Evolutionary conservation across 2,113 vertebrate species (phyloP), one percentile per base, ranked within the genome.

Genomic region (Copsychus sechellarum): DNA sequence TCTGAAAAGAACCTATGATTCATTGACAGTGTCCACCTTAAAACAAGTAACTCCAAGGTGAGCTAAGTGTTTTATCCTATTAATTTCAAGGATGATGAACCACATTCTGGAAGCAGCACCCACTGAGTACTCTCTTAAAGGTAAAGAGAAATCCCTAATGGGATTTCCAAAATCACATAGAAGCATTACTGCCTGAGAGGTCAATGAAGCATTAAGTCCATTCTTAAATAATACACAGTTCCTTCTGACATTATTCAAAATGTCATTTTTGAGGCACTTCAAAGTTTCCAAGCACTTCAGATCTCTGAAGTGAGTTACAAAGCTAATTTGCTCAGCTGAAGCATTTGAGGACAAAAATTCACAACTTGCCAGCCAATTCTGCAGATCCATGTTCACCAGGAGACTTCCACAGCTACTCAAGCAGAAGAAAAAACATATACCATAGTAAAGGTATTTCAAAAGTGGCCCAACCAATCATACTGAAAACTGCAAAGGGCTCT

Each of bases 241-340:
- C 13, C 79, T 88, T 76, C 70, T 72, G 74, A 85, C 66, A 76
- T 94, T 94, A 96, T 92, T 80, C 42, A 93, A 90, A 95, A 93
- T 86, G 85, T 45, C 88, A 82, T 42, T 76, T 94, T 79, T 74
- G 73, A 94, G 70, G 84, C 81, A 82, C 74, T 96, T 93, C 74
- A 85, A 90, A 96, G 84, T 76, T 91, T 45, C 66, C 61, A 80
- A 64, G 66, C 70, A 80, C 78, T 96, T 92, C 73, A 94, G 70
- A 69, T 82, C 65, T 95, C 88, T 61, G 51, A 91, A 96, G 60
- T 76, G 57, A 96, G 54, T 90, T 92, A 90, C 62, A 92, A 95
- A 93, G 54, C 62, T 58, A 80, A 96, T 94, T 79, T 90, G 19
- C 62, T 82, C 74, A 86, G 79, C 15, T 31, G 57, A 79, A 74